Evolutionary conservation across 1,140 invertebrate species (phyloP).

Genomic region (Harpegnathos saltator): DNA sequence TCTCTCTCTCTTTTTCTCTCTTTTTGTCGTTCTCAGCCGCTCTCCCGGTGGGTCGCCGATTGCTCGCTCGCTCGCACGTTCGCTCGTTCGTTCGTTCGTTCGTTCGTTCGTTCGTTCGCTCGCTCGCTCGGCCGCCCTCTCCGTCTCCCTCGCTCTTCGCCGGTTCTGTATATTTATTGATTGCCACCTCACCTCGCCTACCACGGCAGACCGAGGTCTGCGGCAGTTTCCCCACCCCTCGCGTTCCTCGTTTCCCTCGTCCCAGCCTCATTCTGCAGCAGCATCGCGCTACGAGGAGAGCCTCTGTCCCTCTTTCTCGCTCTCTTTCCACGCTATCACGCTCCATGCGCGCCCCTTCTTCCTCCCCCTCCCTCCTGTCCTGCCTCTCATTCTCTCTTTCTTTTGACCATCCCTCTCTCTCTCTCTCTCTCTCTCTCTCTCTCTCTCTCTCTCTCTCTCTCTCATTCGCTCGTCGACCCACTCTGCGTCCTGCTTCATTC

Average conservation of each 20-base stretch:
- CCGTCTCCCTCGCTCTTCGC: slow-evolving; percentile 62
- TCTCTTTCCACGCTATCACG: slow-evolving; percentile 53
- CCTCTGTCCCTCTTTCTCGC: slow-evolving; percentile 56
- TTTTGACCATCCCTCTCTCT: slow-evolving; percentile 44
- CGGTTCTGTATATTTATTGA: slow-evolving; percentile 86
- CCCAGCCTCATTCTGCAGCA: slow-evolving; percentile 72
- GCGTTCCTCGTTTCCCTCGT: slow-evolving; percentile 72
- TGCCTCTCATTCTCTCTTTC: slow-evolving; percentile 37
- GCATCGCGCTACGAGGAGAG: slow-evolving; percentile 66
- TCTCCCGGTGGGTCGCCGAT: slow-evolving; percentile 44
- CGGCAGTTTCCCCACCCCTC: slow-evolving; percentile 78
- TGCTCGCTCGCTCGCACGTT: slow-evolving; percentile 61
- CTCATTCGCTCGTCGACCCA: slow-evolving; percentile 49
- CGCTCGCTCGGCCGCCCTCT: slow-evolving; percentile 34
- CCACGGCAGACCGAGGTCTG: slow-evolving; percentile 72
- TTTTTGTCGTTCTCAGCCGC: slow-evolving; percentile 25
- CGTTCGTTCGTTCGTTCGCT: slow-evolving; percentile 62
- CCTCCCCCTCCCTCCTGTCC: slow-evolving; percentile 1
- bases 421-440: too few relatives aligned
- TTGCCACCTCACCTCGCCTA: slow-evolving; percentile 83
- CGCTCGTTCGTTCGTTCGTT: slow-evolving; percentile 40
- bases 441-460: slow-evolving; percentile 42
- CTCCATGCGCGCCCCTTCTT: slow-evolving; percentile 4
- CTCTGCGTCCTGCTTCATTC: slow-evolving; percentile 62
- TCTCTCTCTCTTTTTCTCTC: too few relatives aligned